Conservation (phyloP, 1,140 invertebrate species). For the Drosophila burlai region DNA sequence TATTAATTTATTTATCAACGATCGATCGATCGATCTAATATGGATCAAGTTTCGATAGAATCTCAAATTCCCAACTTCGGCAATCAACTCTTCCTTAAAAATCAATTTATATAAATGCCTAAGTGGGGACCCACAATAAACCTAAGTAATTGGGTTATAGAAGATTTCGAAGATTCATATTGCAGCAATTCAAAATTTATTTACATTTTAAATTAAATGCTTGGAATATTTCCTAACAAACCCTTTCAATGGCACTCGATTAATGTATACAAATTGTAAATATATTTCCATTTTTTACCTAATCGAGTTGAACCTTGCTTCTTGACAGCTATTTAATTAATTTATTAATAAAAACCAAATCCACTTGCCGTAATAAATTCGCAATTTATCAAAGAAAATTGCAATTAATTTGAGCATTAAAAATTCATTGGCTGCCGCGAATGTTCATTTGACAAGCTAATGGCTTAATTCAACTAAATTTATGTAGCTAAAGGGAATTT, state of each 20-base stretch:
- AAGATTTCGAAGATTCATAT: not conserved
- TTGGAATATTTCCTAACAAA: not conserved
- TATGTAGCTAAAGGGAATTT: not conserved
- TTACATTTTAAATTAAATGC: not conserved
- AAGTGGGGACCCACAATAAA: not conserved
- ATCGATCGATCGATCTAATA: too few relatives aligned
- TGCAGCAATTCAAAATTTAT: not conserved
- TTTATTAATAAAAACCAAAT: not conserved
- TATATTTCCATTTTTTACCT: not conserved
- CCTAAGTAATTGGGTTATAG: not conserved
- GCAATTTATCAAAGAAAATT: slow-evolving; percentile 4
- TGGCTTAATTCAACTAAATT: not conserved
- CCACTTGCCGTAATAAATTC: not conserved
- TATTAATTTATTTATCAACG: too few relatives aligned
- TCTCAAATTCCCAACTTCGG: too few relatives aligned
- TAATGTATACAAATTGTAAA: not conserved
- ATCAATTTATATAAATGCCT: not conserved
- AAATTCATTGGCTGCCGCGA: not conserved
- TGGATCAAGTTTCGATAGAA: not conserved
- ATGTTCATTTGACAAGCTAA: not conserved
- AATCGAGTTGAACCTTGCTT: not conserved
- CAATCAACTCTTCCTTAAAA: not conserved
- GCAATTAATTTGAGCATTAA: slow-evolving; percentile 7
- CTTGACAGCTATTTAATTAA: not conserved
- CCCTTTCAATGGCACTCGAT: too few relatives aligned